Base-by-base conservation (phyloP, 1,140 invertebrate species). In the Notospermus geniculatus region DNA sequence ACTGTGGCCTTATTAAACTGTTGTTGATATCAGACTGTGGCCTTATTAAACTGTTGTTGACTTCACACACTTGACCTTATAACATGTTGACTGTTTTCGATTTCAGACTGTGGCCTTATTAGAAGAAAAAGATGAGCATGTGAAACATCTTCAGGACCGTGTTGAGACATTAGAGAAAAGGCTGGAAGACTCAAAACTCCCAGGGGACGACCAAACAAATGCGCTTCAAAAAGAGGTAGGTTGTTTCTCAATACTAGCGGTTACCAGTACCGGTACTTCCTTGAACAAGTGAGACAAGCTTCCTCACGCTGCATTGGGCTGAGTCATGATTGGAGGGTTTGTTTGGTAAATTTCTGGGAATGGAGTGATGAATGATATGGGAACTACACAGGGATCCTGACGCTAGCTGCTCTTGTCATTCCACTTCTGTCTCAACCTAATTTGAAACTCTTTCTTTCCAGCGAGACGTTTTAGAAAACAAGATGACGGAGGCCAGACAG, bases 401-500 rank as follows among this genome's bases (percentile, higher is more conserved):
- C n/a, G n/a, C n/a, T n/a, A n/a, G n/a, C n/a, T n/a, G n/a, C n/a
- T n/a, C n/a, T n/a, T n/a, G n/a, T n/a, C n/a, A n/a, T n/a, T n/a
- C n/a, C n/a, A n/a, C n/a, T n/a, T n/a, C n/a, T 36, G 32, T 36
- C 32, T 36, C 4, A 36, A 15, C 32, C 5, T 36, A 36, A 36
- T 7, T 36, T 36, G n/a, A n/a, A n/a, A n/a, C 54, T 59, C 54
- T 58, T 22, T 63, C 19, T 56, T 67, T 68, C n/a, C 60, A 79
- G 76, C 68, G 78, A 50, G 66, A 71, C 22, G 52, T 22, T 29
- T 32, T 79, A 43, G 88, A 91, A 68, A 83, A 90, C 50, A 87
- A 90, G 66, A 77, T 93, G 23, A 89, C 92, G 66, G 92, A 95
- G 72, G 85, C 89, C 0, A 89, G 92, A 72, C 82, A 93, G 63